Percentiles rank a stretch among this genome's conserved stretches.
phyloP scores from a whole-genome alignment of 2,888 invertebrate genomes.

The Mayetiola destructor region DNA sequence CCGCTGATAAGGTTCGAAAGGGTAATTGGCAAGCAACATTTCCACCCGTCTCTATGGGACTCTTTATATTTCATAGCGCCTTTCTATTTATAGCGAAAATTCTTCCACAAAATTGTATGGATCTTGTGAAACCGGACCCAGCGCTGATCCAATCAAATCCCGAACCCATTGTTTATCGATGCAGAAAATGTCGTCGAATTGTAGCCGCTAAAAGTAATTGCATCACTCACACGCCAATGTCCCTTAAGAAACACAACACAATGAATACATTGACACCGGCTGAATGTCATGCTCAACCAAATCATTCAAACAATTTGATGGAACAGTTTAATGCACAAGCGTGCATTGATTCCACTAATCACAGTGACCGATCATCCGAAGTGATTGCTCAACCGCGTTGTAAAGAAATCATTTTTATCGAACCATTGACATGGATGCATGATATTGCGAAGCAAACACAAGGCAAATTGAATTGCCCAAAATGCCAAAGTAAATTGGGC shows the following conservation, averaged over 20 bases:
- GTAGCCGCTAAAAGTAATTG: conserved; percentile 70
- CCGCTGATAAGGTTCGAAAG: conserved; percentile 66
- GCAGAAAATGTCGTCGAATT: conserved; percentile 65
- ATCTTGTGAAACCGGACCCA: conserved; percentile 68
- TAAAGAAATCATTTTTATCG: conserved; percentile 54
- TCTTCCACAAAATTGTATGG: conserved; percentile 60
- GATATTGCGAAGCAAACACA: conserved; percentile 51
- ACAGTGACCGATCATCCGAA: conserved; percentile 14
- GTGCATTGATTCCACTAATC: conserved; percentile 33
- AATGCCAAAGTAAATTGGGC: conserved; percentile 71
- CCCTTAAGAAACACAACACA: background rate
- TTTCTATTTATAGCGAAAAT: conserved; percentile 54
- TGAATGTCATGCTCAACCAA: background rate
- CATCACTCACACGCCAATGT: conserved; percentile 45
- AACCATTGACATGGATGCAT: conserved; percentile 82
- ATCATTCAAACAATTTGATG: too few species aligned
- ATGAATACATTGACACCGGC: background rate
- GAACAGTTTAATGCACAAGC: conserved; percentile 35
- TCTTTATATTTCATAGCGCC: background rate
- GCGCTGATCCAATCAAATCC: conserved; percentile 58
- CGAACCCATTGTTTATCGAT: conserved; percentile 71
- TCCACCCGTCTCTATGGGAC: background rate
- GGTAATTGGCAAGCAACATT: conserved; percentile 31
- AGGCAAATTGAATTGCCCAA: conserved; percentile 76
- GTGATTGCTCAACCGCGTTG: background rate